phyloP scores from a whole-genome alignment of 1,140 invertebrate species.

The Oreohelix idahoensis region DNA sequence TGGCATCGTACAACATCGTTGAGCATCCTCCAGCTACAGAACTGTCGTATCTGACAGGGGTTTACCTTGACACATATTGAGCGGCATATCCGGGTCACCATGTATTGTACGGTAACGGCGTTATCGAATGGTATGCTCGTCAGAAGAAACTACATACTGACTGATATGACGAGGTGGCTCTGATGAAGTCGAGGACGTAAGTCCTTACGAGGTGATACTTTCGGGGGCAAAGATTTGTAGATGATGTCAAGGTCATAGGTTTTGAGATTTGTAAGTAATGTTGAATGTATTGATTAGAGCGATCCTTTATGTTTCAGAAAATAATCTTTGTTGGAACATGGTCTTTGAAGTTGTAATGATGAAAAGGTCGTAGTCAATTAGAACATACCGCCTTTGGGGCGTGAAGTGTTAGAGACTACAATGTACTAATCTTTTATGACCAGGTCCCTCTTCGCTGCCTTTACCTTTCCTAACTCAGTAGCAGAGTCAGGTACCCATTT shows the following conservation, averaged over 20 bases:
- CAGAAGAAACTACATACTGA: neutral
- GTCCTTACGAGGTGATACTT: neutral
- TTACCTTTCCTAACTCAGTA: no score
- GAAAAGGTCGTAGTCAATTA: neutral
- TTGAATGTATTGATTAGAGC: neutral
- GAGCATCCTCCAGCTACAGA: no score
- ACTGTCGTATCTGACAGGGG: neutral
- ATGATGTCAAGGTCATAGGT: neutral
- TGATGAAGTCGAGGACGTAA: neutral
- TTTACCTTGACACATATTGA: constrained; percentile 3
- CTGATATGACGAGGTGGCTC: neutral
- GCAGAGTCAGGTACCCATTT: no score
- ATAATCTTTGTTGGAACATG: neutral
- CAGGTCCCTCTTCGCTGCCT: no score
- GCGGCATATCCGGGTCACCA: neutral
- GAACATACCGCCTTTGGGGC: no score
- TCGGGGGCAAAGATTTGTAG: no score
- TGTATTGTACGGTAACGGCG: neutral
- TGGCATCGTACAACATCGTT: no score
- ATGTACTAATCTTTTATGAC: no score
- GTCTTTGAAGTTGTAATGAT: neutral
- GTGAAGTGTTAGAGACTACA: no score
- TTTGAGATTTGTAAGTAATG: neutral
- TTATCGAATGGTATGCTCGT: neutral
- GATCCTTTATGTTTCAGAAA: no score